Base-by-base conservation (phyloP, 2,797 vertebrate species). In the Nyctalus aviator region DNA sequence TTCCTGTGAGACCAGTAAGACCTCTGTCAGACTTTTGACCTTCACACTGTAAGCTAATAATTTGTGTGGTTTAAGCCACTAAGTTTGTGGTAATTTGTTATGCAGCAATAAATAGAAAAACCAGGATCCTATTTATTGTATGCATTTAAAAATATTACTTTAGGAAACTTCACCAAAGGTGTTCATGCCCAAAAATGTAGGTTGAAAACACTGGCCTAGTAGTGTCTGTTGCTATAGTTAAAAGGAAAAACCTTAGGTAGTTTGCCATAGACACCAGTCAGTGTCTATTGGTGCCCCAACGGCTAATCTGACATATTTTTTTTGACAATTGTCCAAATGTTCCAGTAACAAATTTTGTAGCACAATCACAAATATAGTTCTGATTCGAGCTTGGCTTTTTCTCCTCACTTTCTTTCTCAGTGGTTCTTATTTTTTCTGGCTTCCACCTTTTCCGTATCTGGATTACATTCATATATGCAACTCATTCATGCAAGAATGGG, bases 371-470 rank as follows among this genome's bases (percentile, higher is more conserved):
- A 94, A 21, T 82, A 69, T 35, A 90, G 50, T 94, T 95, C 48
- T 91, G 53, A 79, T 15, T 82, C 46, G 59, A 72, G 32, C 25
- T 69, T 94, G 78, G 11, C 64, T 73, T 94, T 91, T 59, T 53
- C 41, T 44, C 41, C 71, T 13, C 30, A 25, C 35, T 92, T 94
- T 92, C 75, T 86, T 77, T 90, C 55, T 84, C 84, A 88, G 46
- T 32, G 44, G 41, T 85, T 94, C 87, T 72, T 94, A 46, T 93
- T 95, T 96, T 95, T 95, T 90, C 95, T 97, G 96, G 96, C 94
- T 95, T 73, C 55, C 35, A 71, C 35, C 32, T 44, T 87, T 85
- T 94, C 71, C 9, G 17, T 66, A 84, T 88, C 84, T 96, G 95
- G 87, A 94, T 84, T 92, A 18, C 21, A 79, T 79, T 94, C 84